These are phyloP conservation scores for Aplocera efformata DNA, from an alignment of 2,888 invertebrate species.

Conservation along the genomic window DNA sequence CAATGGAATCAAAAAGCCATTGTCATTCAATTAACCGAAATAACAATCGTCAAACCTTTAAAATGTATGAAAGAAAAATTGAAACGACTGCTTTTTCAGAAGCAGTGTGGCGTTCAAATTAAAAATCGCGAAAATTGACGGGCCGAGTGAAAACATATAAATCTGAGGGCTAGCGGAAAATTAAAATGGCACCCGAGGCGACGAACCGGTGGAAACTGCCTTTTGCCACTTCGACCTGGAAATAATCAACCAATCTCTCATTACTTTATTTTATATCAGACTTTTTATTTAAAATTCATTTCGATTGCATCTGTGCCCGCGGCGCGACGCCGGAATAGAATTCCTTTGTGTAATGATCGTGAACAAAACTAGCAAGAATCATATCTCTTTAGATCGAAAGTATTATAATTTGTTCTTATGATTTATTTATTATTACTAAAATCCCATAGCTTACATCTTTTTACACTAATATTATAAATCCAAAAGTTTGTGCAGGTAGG, in stretches of 20 bases:
- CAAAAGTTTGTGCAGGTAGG: no score
- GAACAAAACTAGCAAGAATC: no score
- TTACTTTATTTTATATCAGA: constrained; percentile 34
- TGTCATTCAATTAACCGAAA: constrained; percentile 27
- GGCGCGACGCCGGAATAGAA: no score
- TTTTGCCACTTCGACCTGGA: constrained; percentile 42
- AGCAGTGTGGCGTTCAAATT: constrained; percentile 66
- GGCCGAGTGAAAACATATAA: constrained; percentile 69
- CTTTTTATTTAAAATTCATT: constrained; percentile 37
- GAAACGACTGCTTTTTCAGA: constrained; percentile 52
- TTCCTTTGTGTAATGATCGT: no score
- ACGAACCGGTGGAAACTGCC: constrained; percentile 33
- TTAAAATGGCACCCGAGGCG: constrained; percentile 69
- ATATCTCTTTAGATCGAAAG: no score
- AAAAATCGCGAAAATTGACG: constrained; percentile 72
- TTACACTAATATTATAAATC: no score
- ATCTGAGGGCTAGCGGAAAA: constrained; percentile 75
- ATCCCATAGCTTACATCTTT: no score
- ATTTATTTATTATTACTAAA: no score
- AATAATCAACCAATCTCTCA: constrained; percentile 50
- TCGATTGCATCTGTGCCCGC: constrained; percentile 12
- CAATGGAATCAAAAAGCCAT: constrained; percentile 16
- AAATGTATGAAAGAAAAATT: constrained; percentile 39
- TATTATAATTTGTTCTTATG: no score
- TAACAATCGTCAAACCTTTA: constrained; percentile 22